A percentile compares a stretch with the other conserved stretches of the same genome.
These are phyloP conservation scores for Lysandra bellargus DNA, from an alignment of 2,888 invertebrate genomes.

Conservation along the genomic window DNA sequence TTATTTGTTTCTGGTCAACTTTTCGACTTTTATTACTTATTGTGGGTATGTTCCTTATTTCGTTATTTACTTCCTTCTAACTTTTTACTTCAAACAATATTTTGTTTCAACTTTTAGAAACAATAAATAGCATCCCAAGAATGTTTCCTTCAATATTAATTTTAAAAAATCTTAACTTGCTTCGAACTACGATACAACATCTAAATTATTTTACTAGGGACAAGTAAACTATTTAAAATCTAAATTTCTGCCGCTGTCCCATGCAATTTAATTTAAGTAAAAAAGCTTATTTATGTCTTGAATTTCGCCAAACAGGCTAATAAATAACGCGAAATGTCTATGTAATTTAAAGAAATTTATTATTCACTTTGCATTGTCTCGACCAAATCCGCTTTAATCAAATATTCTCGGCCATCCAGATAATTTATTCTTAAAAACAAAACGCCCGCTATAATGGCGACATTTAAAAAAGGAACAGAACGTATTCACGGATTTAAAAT, in stretches of 20 bases:
- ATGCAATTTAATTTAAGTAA: not conserved
- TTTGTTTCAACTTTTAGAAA: not conserved
- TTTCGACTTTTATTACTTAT: not conserved
- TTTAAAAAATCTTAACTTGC: no score
- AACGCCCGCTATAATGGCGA: conserved; percentile 33
- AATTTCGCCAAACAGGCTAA: conserved; percentile 12
- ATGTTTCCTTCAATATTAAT: no score
- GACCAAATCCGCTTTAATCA: conserved; percentile 29
- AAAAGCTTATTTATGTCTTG: conserved; percentile 15
- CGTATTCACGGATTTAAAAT: conserved; percentile 42
- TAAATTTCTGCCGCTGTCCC: no score
- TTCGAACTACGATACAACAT: no score
- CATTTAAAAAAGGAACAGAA: conserved; percentile 36
- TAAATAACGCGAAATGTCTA: conserved; percentile 28
- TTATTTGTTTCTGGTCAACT: conserved; percentile 17
- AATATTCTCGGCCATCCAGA: conserved; percentile 24
- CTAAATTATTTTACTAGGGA: no score
- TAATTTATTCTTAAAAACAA: conserved; percentile 28
- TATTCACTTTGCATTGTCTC: conserved; percentile 23
- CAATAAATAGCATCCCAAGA: no score
- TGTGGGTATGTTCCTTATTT: not conserved
- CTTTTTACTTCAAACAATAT: not conserved
- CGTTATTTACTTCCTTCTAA: not conserved
- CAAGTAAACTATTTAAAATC: no score
- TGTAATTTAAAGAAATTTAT: conserved; percentile 28